Conservation (phyloP, 2,113 vertebrate genomes). For the Condylura cristata region DNA sequence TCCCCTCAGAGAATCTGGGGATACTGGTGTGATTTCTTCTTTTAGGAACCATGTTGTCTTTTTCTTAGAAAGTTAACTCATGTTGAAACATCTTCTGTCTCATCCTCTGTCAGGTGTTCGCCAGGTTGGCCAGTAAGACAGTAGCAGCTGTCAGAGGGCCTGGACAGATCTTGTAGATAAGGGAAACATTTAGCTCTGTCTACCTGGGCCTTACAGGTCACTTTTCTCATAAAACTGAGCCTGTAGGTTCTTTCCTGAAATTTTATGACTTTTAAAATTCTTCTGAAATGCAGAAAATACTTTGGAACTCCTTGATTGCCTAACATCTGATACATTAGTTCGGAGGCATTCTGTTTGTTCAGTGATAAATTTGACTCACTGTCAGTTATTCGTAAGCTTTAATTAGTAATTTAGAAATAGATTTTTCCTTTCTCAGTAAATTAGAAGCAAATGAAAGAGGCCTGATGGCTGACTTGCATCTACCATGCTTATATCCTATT, state of each 20-base stretch:
- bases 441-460: constrained; percentile 12
- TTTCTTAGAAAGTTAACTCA: neutral
- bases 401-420: constrained; percentile 46
- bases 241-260: neutral
- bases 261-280: neutral
- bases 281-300: constrained; percentile 23
- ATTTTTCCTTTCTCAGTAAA: neutral
- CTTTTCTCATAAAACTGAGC: neutral
- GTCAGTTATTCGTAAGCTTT: constrained; percentile 21
- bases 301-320: neutral
- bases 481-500: neutral
- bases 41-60: constrained; percentile 14
- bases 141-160: neutral
- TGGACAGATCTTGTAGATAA: neutral
- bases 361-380: constrained; percentile 51
- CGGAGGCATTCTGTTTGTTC: constrained; percentile 27
- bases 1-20: constrained; percentile 26
- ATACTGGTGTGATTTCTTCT: neutral
- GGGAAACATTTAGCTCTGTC: neutral
- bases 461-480: neutral
- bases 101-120: neutral
- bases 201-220: neutral
- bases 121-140: neutral
- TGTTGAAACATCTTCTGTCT: neutral
- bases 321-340: constrained; percentile 4